These are phyloP conservation scores for Diorhabda sublineata DNA, from an alignment of 1,140 invertebrate genomes.

Conservation along the genomic window DNA sequence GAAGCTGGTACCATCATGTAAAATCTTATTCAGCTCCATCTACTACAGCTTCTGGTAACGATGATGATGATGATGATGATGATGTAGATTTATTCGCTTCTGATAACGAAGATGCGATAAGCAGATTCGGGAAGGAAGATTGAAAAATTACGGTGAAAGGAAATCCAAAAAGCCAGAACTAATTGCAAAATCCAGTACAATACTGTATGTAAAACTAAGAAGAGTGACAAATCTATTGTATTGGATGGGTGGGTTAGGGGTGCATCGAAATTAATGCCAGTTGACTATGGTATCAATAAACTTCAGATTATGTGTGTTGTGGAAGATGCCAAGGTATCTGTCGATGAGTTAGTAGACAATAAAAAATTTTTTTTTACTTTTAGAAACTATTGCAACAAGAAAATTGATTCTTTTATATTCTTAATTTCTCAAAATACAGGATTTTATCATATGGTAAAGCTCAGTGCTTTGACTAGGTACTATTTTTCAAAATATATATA, in stretches of 20 bases:
- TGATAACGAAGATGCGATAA: constrained; percentile 75
- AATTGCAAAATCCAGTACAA: constrained; percentile 91
- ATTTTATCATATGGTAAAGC: too few relatives aligned
- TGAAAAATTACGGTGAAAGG: constrained; percentile 88
- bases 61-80: constrained; percentile 59
- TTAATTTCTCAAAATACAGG: too few relatives aligned
- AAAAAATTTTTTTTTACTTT: constrained; percentile 39
- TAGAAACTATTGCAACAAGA: too few relatives aligned
- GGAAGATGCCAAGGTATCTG: constrained; percentile 91
- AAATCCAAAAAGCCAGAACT: constrained; percentile 89
- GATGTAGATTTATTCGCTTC: constrained; percentile 88
- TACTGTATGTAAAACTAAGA: constrained; percentile 94
- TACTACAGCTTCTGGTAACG: constrained; percentile 47
- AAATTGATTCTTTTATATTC: too few relatives aligned
- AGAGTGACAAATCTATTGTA: constrained; percentile 67
- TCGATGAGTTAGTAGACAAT: constrained; percentile 84
- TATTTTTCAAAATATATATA: too few relatives aligned
- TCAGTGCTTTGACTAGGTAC: too few relatives aligned
- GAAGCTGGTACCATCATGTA: constrained; percentile 95
- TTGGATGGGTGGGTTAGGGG: constrained; percentile 94
- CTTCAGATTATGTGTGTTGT: constrained; percentile 92
- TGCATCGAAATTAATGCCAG: constrained; percentile 87
- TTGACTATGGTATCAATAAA: constrained; percentile 95
- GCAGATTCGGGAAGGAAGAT: constrained; percentile 76
- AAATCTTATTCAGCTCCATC: constrained; percentile 66